Conservation (phyloP, 2,888 invertebrate genomes). For the Serrognathus titanus region DNA sequence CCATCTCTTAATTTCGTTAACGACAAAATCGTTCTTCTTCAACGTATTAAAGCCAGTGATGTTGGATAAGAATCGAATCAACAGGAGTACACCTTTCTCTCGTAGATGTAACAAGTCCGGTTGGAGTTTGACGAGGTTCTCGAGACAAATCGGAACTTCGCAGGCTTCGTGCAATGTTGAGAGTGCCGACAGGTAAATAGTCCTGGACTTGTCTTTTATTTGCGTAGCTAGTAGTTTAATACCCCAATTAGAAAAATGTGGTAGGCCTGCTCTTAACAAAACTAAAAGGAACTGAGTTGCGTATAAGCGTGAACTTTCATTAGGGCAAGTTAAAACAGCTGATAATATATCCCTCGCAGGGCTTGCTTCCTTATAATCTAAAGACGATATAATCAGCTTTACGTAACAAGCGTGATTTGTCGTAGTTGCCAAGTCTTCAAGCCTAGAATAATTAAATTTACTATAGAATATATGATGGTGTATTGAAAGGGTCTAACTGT, state of each 20-base stretch:
- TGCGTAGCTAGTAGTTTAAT: slow-evolving; percentile 80
- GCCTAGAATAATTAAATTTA: slow-evolving; percentile 51
- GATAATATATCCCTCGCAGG: slow-evolving; percentile 56
- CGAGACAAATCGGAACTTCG: slow-evolving; percentile 75
- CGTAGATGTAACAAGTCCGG: slow-evolving; percentile 68
- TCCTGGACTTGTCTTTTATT: slow-evolving; percentile 77
- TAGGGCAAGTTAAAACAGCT: slow-evolving; percentile 55
- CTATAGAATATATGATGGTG: background rate
- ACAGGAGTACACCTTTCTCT: slow-evolving; percentile 73
- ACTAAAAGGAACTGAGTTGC: slow-evolving; percentile 89
- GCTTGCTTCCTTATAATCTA: slow-evolving; percentile 81
- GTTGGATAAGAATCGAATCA: slow-evolving; percentile 72
- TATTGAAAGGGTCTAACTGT: slow-evolving; percentile 55
- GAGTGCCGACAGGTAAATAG: slow-evolving; percentile 77
- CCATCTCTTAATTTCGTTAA: slow-evolving; percentile 78
- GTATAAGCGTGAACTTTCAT: slow-evolving; percentile 70
- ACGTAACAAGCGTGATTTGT: slow-evolving; percentile 90
- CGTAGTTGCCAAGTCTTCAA: slow-evolving; percentile 74
- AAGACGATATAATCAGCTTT: slow-evolving; percentile 86
- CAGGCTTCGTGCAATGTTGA: slow-evolving; percentile 89
- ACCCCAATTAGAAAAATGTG: slow-evolving; percentile 81
- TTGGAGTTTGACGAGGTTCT: slow-evolving; percentile 71
- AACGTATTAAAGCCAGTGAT: slow-evolving; percentile 66
- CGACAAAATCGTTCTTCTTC: slow-evolving; percentile 60
- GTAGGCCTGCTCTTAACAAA: slow-evolving; percentile 71